Evolutionary conservation across 2,113 vertebrate species (phyloP).

Genomic region (Cyanocitta stelleri): DNA sequence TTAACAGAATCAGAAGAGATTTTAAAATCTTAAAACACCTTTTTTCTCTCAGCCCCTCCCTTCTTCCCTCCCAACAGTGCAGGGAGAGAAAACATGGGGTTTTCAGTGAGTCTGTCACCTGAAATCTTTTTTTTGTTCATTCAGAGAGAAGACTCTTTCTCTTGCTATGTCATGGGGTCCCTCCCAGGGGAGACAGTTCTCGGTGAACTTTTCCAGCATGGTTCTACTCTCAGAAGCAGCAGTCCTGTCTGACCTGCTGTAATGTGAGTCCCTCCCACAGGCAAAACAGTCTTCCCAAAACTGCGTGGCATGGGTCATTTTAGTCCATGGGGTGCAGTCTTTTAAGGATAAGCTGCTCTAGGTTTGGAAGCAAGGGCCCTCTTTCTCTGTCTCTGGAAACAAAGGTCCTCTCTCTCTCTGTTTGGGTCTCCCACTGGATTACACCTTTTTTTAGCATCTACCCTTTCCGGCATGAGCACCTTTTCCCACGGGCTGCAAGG

Average conservation of each 20-base stretch:
- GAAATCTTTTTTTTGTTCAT: neutral
- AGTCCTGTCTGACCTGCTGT: fast-evolving
- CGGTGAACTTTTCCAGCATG: neutral
- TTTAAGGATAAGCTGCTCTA: neutral
- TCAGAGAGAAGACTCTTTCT: neutral
- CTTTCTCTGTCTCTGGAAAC: neutral
- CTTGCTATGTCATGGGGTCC: neutral
- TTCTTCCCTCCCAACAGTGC: neutral
- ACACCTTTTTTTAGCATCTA: neutral
- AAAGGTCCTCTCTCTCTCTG: neutral
- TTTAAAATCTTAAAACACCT: neutral
- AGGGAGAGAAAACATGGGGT: neutral
- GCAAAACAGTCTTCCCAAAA: neutral
- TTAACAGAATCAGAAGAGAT: neutral
- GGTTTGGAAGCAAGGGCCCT: neutral
- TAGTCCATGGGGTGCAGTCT: neutral
- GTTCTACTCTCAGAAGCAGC: neutral
- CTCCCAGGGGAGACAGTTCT: neutral
- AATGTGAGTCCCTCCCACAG: neutral
- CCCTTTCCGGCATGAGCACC: neutral
- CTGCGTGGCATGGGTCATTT: neutral
- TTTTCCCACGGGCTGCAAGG: fast-evolving
- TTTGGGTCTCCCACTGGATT: neutral
- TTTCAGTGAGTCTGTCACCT: neutral
- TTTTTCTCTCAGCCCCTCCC: neutral